Evolutionary conservation across 2,888 invertebrate species (phyloP).

Genomic region (Melanophora roralis): DNA sequence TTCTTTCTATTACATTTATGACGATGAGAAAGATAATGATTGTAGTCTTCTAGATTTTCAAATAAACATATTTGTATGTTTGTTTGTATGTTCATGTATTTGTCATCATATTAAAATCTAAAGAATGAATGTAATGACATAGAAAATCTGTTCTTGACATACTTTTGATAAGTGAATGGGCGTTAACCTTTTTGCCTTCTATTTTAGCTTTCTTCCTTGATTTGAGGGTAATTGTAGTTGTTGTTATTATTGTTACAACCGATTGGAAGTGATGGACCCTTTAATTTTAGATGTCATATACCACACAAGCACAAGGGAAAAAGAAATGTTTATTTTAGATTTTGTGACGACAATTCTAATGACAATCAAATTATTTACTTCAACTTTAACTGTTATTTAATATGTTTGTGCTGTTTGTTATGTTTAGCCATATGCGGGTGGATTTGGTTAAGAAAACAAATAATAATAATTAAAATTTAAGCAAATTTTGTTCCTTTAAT

Average conservation of each 20-base stretch:
- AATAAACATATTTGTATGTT: too few relatives aligned
- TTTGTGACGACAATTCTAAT: slow-evolving; percentile 46
- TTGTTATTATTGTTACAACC: not conserved
- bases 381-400: slow-evolving; percentile 20
- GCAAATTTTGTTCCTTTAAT: slow-evolving; percentile 12
- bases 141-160: slow-evolving; percentile 63
- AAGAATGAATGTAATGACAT: slow-evolving; percentile 55
- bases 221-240: not conserved
- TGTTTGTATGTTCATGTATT: not conserved
- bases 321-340: not conserved
- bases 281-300: slow-evolving; percentile 58
- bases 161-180: slow-evolving; percentile 63
- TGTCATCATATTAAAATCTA: slow-evolving; percentile 1
- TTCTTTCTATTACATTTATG: slow-evolving; percentile 10
- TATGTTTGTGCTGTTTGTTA: not conserved
- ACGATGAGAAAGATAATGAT: not conserved
- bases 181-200: slow-evolving; percentile 57
- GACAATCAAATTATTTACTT: slow-evolving; percentile 39
- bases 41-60: slow-evolving; percentile 30
- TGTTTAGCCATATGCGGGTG: slow-evolving; percentile 37
- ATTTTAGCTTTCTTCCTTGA: not conserved
- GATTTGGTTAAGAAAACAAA: not conserved
- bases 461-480: slow-evolving; percentile 8
- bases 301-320: slow-evolving; percentile 11
- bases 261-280: slow-evolving; percentile 41